Evolutionary conservation across 2,113 vertebrate species (phyloP).

Genomic region (Gasterosteus aculeatus): DNA sequence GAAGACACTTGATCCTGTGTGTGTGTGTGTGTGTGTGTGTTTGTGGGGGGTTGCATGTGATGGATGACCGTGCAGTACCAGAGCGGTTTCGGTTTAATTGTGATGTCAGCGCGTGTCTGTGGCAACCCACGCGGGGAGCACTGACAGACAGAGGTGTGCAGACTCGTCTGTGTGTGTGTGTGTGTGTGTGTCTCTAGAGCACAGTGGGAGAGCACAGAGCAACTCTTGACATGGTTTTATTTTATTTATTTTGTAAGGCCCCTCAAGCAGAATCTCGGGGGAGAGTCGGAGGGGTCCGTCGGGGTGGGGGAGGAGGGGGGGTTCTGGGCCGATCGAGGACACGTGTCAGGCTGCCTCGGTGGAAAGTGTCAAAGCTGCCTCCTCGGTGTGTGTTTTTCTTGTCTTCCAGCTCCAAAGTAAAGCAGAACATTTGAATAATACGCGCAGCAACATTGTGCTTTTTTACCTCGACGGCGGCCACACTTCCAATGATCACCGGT

Average conservation of each 20-base stretch:
- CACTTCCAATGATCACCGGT: background rate
- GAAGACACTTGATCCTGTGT: constrained; percentile 22
- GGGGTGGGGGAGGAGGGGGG: constrained; percentile 1
- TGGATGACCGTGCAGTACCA: constrained; percentile 72
- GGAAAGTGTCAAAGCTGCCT: constrained; percentile 17
- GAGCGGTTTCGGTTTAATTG: constrained; percentile 72
- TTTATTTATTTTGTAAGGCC: background rate
- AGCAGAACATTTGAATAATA: background rate
- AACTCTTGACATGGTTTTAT: constrained; percentile 39
- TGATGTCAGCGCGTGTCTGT: constrained; percentile 72
- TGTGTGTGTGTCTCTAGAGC: constrained; percentile 9
- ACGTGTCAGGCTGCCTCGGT: constrained; percentile 43
- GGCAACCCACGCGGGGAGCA: constrained; percentile 53
- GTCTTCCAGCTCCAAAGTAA: background rate
- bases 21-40: constrained; percentile 29
- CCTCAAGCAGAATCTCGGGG: constrained; percentile 16
- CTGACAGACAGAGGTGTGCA: constrained; percentile 64
- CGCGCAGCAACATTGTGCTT: background rate
- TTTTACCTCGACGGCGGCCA: background rate
- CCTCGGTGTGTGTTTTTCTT: background rate
- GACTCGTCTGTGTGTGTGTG: constrained; percentile 2
- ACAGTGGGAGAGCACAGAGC: background rate
- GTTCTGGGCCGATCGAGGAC: constrained; percentile 9
- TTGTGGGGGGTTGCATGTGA: constrained; percentile 52
- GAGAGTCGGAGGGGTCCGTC: constrained; percentile 43